These are phyloP conservation scores for Melospiza melodia DNA, from an alignment of 2,113 vertebrate genomes.

Conservation along the genomic window DNA sequence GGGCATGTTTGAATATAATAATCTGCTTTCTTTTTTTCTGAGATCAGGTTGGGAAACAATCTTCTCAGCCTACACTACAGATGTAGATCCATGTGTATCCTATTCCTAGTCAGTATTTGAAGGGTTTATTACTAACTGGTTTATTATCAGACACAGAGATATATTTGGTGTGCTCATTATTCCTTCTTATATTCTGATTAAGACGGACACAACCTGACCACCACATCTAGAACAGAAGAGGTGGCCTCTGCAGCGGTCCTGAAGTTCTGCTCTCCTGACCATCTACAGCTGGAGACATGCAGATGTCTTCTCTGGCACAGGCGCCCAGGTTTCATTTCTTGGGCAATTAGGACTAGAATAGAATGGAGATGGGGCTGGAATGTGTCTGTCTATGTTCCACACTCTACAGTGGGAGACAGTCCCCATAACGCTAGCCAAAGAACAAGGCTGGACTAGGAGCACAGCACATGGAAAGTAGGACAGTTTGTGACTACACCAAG, in stretches of 20 bases:
- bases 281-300: not conserved
- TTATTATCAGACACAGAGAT: not conserved
- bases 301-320: not conserved
- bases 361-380: not conserved
- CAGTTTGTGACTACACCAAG: not conserved
- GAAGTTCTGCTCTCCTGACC: not conserved
- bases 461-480: not conserved
- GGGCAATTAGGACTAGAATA: not conserved
- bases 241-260: not conserved
- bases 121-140: not conserved
- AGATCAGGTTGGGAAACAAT: not conserved
- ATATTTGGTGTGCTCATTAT: not conserved
- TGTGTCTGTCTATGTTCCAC: not conserved
- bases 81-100: not conserved
- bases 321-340: not conserved
- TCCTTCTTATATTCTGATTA: not conserved
- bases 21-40: not conserved
- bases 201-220: not conserved
- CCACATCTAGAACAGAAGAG: not conserved
- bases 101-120: not conserved
- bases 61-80: not conserved
- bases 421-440: not conserved
- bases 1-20: not conserved
- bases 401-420: not conserved
- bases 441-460: not conserved